Evolutionary conservation across 1,140 invertebrate genomes (phyloP).

Genomic region (Teleogryllus occipitalis): DNA sequence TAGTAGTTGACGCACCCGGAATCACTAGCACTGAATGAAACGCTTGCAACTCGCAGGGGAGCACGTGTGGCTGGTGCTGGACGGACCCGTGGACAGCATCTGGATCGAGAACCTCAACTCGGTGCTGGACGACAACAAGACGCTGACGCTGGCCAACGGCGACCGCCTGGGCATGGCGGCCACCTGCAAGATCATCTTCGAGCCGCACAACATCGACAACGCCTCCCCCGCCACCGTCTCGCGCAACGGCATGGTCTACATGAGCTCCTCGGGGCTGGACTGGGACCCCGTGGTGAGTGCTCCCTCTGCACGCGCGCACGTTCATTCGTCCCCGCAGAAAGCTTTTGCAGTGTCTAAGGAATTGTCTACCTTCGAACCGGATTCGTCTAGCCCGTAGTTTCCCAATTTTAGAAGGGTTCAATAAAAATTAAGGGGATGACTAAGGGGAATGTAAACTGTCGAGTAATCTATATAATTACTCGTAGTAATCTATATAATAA

Average conservation of each 20-base stretch:
- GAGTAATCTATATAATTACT: too few relatives aligned
- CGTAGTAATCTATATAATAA: too few relatives aligned
- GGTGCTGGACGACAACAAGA: constrained; percentile 92
- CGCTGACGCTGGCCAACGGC: constrained; percentile 85
- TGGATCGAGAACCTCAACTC: constrained; percentile 98
- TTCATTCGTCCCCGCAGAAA: too few relatives aligned
- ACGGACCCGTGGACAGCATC: constrained; percentile 91
- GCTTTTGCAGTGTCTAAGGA: too few relatives aligned
- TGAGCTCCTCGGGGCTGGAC: constrained; percentile 90
- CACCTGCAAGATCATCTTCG: constrained; percentile 91
- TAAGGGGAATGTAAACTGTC: too few relatives aligned
- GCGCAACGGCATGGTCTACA: constrained; percentile 92
- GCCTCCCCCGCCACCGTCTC: constrained; percentile 94
- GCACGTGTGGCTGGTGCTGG: constrained; percentile 85
- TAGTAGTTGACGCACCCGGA: too few relatives aligned
- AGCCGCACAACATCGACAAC: constrained; percentile 94
- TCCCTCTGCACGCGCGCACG: too few relatives aligned
- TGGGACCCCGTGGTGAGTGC: constrained; percentile 70
- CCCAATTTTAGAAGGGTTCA: too few relatives aligned
- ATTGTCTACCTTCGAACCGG: too few relatives aligned
- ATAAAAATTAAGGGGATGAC: too few relatives aligned
- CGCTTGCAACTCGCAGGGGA: constrained; percentile 40
- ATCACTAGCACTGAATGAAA: too few relatives aligned
- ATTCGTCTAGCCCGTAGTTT: too few relatives aligned
- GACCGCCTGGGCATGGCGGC: constrained; percentile 87